These are phyloP conservation scores for Lathamus discolor DNA, from an alignment of 2,113 vertebrate genomes.

Conservation along the genomic window DNA sequence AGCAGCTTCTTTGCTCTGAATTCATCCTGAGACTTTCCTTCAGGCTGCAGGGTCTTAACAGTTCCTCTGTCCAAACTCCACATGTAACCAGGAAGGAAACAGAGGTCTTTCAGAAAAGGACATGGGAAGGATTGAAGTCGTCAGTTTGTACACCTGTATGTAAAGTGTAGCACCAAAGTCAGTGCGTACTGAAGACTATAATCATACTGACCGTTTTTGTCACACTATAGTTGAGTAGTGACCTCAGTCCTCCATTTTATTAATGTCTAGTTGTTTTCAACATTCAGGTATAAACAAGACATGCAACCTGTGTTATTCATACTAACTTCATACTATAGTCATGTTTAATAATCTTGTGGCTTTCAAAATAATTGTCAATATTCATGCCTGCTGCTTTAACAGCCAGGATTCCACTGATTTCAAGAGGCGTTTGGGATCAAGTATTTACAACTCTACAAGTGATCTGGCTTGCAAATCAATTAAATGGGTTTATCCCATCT, in stretches of 20 bases:
- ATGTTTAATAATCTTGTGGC: not conserved
- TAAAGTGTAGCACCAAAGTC: not conserved
- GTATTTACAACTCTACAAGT: not conserved
- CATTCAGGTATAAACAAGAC: not conserved
- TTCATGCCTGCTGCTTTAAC: not conserved
- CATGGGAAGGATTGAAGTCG: not conserved
- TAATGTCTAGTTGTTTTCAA: not conserved
- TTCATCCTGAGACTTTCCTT: not conserved
- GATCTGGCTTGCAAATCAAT: not conserved
- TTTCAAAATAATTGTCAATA: not conserved
- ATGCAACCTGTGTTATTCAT: not conserved
- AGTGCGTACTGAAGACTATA: not conserved
- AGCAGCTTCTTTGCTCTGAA: not conserved
- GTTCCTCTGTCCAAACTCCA: not conserved
- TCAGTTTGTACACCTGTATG: not conserved
- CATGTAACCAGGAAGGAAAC: not conserved
- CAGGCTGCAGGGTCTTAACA: not conserved
- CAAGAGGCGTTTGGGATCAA: not conserved
- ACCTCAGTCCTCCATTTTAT: not conserved
- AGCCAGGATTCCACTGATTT: not conserved
- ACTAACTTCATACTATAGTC: not conserved
- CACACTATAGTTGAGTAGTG: not conserved
- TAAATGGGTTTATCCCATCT: not conserved
- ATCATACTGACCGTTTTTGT: not conserved
- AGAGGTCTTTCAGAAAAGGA: not conserved